Conservation (phyloP, 2,888 invertebrate genomes). For the Reticulitermes lucifugus region DNA sequence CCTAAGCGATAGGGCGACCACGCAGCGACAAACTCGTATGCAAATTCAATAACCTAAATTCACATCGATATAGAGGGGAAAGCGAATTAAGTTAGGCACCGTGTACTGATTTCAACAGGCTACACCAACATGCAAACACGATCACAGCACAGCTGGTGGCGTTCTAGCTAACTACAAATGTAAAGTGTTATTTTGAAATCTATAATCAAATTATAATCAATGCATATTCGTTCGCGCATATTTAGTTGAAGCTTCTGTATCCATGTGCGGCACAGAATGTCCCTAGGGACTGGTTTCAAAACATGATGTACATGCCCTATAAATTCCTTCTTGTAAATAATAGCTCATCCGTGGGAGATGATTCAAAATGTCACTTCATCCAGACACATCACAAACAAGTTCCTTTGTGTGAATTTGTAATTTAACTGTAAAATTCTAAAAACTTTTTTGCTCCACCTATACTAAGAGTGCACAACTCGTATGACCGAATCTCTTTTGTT, state of each 20-base stretch:
- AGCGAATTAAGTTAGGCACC: slow-evolving; percentile 12
- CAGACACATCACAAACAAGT: too few relatives aligned
- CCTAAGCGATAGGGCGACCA: too few relatives aligned
- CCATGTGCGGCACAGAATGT: background rate
- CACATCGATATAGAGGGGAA: slow-evolving; percentile 23
- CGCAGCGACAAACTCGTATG: background rate
- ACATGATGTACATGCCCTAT: background rate
- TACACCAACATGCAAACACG: slow-evolving; percentile 23
- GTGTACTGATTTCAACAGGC: slow-evolving; percentile 21
- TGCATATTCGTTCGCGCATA: slow-evolving; percentile 26
- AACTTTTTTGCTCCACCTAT: too few relatives aligned
- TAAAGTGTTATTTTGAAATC: slow-evolving; percentile 42
- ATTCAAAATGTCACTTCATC: background rate
- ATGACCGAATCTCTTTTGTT: background rate
- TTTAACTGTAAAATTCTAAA: too few relatives aligned
- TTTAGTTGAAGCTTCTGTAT: background rate
- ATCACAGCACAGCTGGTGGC: slow-evolving; percentile 31
- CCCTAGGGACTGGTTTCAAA: background rate
- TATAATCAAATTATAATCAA: slow-evolving; percentile 39
- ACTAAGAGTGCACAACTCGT: too few relatives aligned
- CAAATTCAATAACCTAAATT: slow-evolving; percentile 32
- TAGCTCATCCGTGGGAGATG: background rate
- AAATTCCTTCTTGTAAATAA: background rate
- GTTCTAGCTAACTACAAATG: slow-evolving; percentile 35
- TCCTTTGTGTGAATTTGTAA: too few relatives aligned